Conservation (phyloP, 2,888 invertebrate genomes). For the Hemaris fuciformis region DNA sequence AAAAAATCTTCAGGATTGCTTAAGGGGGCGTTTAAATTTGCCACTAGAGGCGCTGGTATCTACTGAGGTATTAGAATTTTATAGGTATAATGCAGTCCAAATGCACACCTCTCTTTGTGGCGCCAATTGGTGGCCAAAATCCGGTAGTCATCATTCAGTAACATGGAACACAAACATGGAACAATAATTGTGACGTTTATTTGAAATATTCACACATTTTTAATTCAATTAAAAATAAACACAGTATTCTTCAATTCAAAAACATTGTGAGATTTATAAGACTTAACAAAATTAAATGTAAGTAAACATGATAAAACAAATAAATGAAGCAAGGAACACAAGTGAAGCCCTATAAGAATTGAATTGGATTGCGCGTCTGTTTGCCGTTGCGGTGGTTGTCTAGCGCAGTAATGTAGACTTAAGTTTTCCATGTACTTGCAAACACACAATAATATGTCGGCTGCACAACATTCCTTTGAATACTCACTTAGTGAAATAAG, state of each 20-base stretch:
- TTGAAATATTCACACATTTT: no score
- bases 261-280: neutral
- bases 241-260: neutral
- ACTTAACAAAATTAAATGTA: neutral
- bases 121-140: no score
- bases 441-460: neutral
- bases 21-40: no score
- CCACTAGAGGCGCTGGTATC: no score
- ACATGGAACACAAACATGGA: no score
- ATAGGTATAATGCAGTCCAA: no score
- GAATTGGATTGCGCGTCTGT: slow-evolving; percentile 25
- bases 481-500: neutral
- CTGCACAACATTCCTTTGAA: neutral
- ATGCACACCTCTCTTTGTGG: no score
- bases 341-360: slow-evolving; percentile 32
- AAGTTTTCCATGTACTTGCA: neutral
- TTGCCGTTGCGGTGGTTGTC: slow-evolving; percentile 14
- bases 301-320: neutral
- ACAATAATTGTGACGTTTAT: no score
- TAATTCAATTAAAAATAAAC: no score
- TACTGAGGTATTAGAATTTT: no score
- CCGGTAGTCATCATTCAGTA: no score
- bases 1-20: no score
- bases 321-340: slow-evolving; percentile 2
- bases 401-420: neutral